phyloP scores from a whole-genome alignment of 2,797 vertebrate genomes.

The Poecile montanus region DNA sequence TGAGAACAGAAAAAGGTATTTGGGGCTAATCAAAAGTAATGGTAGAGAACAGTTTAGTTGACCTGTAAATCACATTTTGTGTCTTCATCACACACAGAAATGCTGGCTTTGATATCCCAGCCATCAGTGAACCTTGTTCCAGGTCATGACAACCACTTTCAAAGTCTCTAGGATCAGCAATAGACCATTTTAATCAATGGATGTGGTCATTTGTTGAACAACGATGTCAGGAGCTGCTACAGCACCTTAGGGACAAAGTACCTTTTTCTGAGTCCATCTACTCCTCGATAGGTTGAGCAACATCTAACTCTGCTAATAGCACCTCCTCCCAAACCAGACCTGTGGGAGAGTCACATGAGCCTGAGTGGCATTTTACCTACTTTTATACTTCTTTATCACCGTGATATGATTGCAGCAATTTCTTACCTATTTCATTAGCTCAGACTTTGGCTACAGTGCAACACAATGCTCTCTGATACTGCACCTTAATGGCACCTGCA shows the following conservation, averaged over 20 bases:
- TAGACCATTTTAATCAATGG: not conserved
- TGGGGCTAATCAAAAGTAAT: not conserved
- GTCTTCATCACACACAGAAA: not conserved
- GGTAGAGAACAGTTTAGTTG: not conserved
- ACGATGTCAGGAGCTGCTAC: not conserved
- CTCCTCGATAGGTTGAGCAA: not conserved
- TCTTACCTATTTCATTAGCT: slow-evolving; percentile 1
- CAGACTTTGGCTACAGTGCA: not conserved
- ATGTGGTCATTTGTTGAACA: not conserved
- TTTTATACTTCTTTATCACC: not conserved
- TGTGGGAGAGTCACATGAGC: not conserved
- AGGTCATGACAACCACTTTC: not conserved
- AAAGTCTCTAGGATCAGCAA: not conserved
- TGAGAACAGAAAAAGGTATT: not conserved
- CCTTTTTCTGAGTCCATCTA: not conserved
- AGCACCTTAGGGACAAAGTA: not conserved
- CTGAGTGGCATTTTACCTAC: not conserved
- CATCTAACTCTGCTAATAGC: not conserved
- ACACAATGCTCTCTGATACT: not conserved
- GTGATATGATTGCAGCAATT: not conserved
- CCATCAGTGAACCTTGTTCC: not conserved
- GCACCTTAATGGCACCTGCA: not conserved
- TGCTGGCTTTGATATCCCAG: not conserved
- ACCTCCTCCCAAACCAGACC: not conserved
- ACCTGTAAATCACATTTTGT: not conserved